Base-by-base conservation (phyloP, 2,797 vertebrate genomes). In the Thamnophis elegans region DNA sequence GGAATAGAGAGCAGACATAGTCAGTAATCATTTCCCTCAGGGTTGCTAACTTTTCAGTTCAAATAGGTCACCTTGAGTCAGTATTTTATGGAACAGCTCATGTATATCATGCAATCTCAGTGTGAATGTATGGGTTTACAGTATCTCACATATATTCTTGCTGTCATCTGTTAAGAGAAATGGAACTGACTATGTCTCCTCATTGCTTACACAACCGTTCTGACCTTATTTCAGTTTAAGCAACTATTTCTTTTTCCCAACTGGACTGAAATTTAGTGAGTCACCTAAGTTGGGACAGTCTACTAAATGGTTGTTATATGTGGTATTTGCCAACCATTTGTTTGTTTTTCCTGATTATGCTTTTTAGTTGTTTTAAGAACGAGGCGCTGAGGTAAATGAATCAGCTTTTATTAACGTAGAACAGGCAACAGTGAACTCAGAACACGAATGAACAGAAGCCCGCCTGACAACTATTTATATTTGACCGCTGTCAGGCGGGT, bases 1-100 rank as follows among this genome's bases (percentile, higher is more conserved):
- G 94, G 94, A 95, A 92, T 58, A 93, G 60, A 92, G 89, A 93
- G 56, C 89, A 91, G 90, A 42, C 22, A 36, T 85, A n/a, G 20
- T 54, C 26, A 88, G 56, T 68, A 56, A 93, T 94, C 93, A 73
- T 87, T 85, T 56, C 1, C 94, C 42, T 78, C 16, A 91, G 62
- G 2, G 18, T 89, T 93, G 51, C 58, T 42, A 22, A 59, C 22
- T 89, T 89, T 93, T 91, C 92, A n/a, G 14, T 55, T 87, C 8
- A 7, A 73, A 51, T 20, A 36, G 42, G 54, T 51, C 20, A 28
- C 14, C 25, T 85, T 85, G 32, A 89, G 26, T 62, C 73, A 62
- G 60, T 55, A 56, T 73, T 90, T 92, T 78, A 54, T 90, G 51
- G 87, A 36, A 9, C 68, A 92, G 10, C 28, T 47, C 68, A 36